Evolutionary conservation across 2,113 vertebrate species (phyloP).

Genomic region (Odocoileus hemionus): DNA sequence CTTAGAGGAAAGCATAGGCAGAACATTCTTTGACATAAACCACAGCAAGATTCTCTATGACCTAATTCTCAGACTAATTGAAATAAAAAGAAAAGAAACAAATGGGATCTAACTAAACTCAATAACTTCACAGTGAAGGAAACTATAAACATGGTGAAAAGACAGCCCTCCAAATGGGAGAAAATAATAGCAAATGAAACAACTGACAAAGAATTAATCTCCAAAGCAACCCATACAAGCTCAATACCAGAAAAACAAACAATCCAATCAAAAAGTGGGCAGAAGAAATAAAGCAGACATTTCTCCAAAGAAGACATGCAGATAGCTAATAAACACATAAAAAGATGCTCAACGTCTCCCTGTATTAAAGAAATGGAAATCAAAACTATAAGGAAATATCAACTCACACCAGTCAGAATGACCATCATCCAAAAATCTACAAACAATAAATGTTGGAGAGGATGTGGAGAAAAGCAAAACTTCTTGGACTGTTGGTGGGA

Average conservation of each 20-base stretch:
- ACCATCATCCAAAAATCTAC: not conserved
- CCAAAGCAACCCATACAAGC: not conserved
- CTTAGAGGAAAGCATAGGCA: not conserved
- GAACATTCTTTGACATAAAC: not conserved
- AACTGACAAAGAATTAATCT: not conserved
- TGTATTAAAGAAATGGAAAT: not conserved
- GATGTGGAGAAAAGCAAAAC: not conserved
- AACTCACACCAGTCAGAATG: not conserved
- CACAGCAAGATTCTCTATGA: not conserved
- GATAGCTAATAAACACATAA: not conserved
- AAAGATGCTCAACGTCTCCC: not conserved
- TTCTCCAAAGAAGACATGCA: not conserved
- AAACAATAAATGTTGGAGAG: not conserved
- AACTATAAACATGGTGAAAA: not conserved
- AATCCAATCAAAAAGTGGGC: not conserved
- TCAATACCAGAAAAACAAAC: not conserved
- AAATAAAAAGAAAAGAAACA: not conserved
- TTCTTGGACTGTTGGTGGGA: not conserved
- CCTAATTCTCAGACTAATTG: not conserved
- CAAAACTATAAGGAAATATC: not conserved
- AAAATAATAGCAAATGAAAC: not conserved
- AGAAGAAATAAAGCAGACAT: not conserved
- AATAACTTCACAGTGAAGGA: not conserved
- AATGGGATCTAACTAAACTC: not conserved
- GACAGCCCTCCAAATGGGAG: not conserved